phyloP scores from a whole-genome alignment of 2,113 vertebrate species.

The Nothobranchius furzeri region DNA sequence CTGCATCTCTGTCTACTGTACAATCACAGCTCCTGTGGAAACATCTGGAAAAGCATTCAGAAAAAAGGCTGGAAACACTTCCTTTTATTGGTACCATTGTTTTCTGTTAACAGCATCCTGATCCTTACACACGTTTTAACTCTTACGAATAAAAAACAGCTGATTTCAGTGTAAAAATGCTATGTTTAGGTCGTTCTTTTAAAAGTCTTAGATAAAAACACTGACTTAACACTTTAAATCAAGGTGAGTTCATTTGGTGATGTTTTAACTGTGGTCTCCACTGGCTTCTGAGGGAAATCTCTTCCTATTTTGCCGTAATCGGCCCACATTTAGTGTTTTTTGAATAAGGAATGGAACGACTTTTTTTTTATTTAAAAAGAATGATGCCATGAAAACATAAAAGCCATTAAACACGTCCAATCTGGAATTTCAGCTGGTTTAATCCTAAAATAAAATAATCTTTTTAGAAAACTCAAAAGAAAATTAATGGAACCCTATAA shows the following conservation, averaged over 20 bases:
- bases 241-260: not conserved
- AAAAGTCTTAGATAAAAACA: too few species aligned
- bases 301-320: not conserved
- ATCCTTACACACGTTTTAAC: too few species aligned
- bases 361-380: not conserved
- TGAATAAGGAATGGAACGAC: not conserved
- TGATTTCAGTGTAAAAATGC: too few species aligned
- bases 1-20: slow-evolving; percentile 37
- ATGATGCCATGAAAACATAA: too few species aligned
- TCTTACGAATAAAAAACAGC: too few species aligned
- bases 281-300: not conserved
- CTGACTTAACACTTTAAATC: not conserved
- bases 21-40: slow-evolving; percentile 36
- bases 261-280: not conserved
- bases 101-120: not conserved
- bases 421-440: too few species aligned
- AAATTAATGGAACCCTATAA: slow-evolving; percentile 1
- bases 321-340: not conserved
- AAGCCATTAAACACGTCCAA: not conserved
- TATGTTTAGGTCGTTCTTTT: too few species aligned
- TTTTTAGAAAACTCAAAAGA: not conserved
- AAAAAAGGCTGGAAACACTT: too few species aligned
- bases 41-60: slow-evolving; percentile 1
- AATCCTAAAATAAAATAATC: not conserved
- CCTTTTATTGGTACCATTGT: too few species aligned